A percentile compares a stretch with the other conserved stretches of the same genome.
These are phyloP conservation scores for Aethina tumida DNA, from an alignment of 1,140 invertebrate species.

Conservation along the genomic window DNA sequence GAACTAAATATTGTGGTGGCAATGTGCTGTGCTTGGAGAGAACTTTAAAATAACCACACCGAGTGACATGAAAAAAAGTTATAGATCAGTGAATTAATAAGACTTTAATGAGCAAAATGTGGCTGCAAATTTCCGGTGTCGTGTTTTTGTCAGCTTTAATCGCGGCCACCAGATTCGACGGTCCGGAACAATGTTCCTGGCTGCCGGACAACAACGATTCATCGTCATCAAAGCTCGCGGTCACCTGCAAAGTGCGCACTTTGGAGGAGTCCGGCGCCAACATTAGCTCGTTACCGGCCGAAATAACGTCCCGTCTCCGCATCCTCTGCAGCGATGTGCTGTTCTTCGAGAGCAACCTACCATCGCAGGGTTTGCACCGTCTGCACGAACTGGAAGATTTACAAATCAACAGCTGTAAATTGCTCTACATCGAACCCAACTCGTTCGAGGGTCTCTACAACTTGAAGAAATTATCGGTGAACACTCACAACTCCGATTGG, in stretches of 20 bases:
- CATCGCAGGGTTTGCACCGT: constrained; percentile 59
- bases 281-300: constrained; percentile 50
- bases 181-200: constrained; percentile 44
- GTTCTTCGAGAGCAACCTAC: constrained; percentile 68
- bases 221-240: constrained; percentile 40
- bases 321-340: constrained; percentile 69
- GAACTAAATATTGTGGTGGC: no score
- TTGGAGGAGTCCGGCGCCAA: constrained; percentile 54
- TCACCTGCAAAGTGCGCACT: constrained; percentile 57
- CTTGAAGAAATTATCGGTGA: constrained; percentile 61
- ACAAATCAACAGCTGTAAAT: constrained; percentile 66
- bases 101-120: no score
- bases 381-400: constrained; percentile 64
- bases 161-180: constrained; percentile 21
- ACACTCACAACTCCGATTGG: constrained; percentile 69
- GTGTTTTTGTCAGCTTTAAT: constrained; percentile 12
- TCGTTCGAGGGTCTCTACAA: constrained; percentile 67
- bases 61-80: no score
- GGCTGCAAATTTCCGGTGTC: constrained; percentile 14
- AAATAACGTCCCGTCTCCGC: constrained; percentile 55
- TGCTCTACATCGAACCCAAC: constrained; percentile 61
- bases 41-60: no score
- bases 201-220: constrained; percentile 49
- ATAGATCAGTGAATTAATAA: no score
- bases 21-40: no score